Conservation (phyloP, 1,140 invertebrate species). For the Sipha flava region DNA sequence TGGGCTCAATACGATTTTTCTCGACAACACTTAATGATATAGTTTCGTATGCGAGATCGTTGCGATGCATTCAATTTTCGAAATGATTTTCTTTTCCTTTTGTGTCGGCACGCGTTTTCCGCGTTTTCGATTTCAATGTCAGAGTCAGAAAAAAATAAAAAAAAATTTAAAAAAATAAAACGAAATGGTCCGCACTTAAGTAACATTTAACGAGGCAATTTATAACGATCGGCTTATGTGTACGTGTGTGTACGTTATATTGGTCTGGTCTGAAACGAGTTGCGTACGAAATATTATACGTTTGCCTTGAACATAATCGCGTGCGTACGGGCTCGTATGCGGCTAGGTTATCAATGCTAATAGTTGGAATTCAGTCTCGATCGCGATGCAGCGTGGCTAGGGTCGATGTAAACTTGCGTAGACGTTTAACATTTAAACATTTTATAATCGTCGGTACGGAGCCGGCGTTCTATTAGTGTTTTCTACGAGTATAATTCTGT, state of each 20-base stretch:
- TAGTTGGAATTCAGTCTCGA: conserved; percentile 7
- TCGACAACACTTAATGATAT: not conserved
- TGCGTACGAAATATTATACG: conserved; percentile 1
- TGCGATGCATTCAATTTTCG: not conserved
- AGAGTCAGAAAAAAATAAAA: not conserved
- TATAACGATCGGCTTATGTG: not conserved
- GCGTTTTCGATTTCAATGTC: conserved; percentile 18
- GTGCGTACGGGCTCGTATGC: not conserved
- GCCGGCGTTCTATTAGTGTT: not conserved
- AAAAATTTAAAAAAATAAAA: not conserved
- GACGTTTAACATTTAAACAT: not conserved
- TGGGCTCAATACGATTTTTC: not conserved
- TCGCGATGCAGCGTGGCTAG: not conserved
- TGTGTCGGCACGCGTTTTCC: not conserved
- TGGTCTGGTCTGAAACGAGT: not conserved
- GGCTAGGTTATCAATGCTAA: not conserved
- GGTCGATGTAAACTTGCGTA: not conserved
- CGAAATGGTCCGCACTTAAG: not conserved
- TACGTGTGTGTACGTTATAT: not conserved
- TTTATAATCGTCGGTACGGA: not conserved
- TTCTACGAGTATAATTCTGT: too few species aligned
- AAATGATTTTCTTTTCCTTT: not conserved
- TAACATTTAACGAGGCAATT: not conserved
- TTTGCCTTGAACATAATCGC: conserved; percentile 27
- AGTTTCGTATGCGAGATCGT: not conserved